Evolutionary conservation across 2,888 invertebrate genomes (phyloP).

Genomic region (Enchytraeus crypticus): DNA sequence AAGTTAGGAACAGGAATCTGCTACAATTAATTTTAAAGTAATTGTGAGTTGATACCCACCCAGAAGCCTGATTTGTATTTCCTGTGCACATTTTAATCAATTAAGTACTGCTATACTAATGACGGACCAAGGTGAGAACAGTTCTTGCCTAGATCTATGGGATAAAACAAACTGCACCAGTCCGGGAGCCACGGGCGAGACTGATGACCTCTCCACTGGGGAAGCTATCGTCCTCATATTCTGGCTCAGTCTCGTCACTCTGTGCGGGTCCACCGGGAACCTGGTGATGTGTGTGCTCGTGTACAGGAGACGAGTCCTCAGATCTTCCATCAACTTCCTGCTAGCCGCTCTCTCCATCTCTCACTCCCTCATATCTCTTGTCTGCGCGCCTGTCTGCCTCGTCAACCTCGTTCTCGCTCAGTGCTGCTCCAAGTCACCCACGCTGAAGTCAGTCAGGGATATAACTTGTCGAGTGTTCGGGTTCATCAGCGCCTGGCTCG

Average conservation of each 20-base stretch:
- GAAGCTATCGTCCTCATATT: neutral
- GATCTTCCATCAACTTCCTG: neutral
- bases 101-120: too few relatives aligned
- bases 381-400: neutral
- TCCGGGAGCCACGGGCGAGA: too few relatives aligned
- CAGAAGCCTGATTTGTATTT: too few relatives aligned
- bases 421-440: neutral
- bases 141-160: too few relatives aligned
- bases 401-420: neutral
- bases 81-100: too few relatives aligned
- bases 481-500: neutral
- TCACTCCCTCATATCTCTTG: neutral
- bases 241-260: neutral
- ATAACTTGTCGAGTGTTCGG: neutral
- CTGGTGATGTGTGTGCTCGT: neutral
- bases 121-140: too few relatives aligned
- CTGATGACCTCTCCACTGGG: neutral
- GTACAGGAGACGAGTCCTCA: neutral
- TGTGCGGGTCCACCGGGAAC: neutral
- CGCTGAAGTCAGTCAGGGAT: too few relatives aligned
- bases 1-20: too few relatives aligned
- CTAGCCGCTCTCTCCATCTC: neutral
- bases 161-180: too few relatives aligned
- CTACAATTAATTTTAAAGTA: too few relatives aligned
- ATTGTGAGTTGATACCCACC: too few relatives aligned